Base-by-base conservation (phyloP, 2,113 vertebrate species). In the Carassius carassius region DNA sequence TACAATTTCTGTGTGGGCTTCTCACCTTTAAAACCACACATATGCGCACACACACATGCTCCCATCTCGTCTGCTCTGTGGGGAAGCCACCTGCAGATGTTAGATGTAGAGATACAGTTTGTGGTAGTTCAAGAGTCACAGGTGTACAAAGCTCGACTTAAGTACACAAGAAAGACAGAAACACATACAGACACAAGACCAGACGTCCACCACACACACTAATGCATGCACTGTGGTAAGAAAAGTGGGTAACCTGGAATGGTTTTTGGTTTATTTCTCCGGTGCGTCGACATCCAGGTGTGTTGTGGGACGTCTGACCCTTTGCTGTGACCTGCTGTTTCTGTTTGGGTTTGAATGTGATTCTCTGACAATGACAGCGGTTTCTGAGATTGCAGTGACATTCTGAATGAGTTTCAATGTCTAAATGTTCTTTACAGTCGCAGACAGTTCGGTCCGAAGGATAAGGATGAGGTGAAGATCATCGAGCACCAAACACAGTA, bases 361-460 rank as follows among this genome's bases (percentile, higher is more conserved):
- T 56, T 21, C 19, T 21, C 47, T 76, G 16, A 35, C 29, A 35
- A 19, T 35, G 17, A 21, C 17, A 3, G 17, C 12, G 25, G 29
- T 56, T 35, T 56, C 25, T 67, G 63, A 1, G 65, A 19, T 3
- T 69, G 29, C 25, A 17, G 63, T 19, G 54, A 21, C 54, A 56
- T 8, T 56, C 19, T 56, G 17, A 19, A 56, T 2, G 6, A 2
- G 2, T 21, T 58, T 17, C 6, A 56, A 56, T 2, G 7, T 58
- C 0, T 21, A 58, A 19, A 69, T 69, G 8, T 35, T 6, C 81
- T 86, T 79, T 77, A 49, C 60, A 94, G 93, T 80, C 82, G 78
- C 80, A 87, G 92, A 56, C 92, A 95, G 35, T 94, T 93, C 86
- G 92, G 94, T 9, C 90, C 90, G 1, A 93, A 92, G 85, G 85